These are phyloP conservation scores for Epinotia bilunana DNA, from an alignment of 2,888 invertebrate species.

Conservation along the genomic window DNA sequence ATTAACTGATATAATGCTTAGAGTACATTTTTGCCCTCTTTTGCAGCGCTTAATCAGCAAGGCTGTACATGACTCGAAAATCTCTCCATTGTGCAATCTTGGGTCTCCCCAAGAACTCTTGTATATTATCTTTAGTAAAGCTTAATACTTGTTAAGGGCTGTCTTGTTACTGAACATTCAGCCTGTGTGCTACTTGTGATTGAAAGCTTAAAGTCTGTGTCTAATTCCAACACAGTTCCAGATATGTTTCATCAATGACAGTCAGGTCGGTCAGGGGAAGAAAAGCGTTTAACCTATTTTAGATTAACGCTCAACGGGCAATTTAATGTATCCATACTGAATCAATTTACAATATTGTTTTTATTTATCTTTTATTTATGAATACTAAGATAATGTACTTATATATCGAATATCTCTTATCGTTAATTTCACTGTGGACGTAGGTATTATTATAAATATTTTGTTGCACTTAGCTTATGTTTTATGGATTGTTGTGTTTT, in stretches of 20 bases:
- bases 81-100: too few species aligned
- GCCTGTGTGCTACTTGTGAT: too few species aligned
- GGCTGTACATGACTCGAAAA: too few species aligned
- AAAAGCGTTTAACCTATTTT: not conserved
- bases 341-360: not conserved
- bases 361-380: not conserved
- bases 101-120: too few species aligned
- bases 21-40: too few species aligned
- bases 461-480: slow-evolving; percentile 16
- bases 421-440: not conserved
- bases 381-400: slow-evolving; percentile 14
- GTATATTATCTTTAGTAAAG: too few species aligned
- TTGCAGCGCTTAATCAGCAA: too few species aligned
- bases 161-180: too few species aligned
- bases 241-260: not conserved
- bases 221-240: not conserved
- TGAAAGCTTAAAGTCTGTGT: not conserved
- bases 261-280: slow-evolving; percentile 6
- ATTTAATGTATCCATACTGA: not conserved
- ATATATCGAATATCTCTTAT: not conserved
- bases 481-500: slow-evolving; percentile 37
- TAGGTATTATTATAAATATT: slow-evolving; percentile 9
- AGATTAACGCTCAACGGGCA: not conserved
- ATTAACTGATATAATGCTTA: too few species aligned
- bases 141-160: too few species aligned